These are phyloP conservation scores for Manis pentadactyla DNA, from an alignment of 2,797 vertebrate species.

Conservation along the genomic window DNA sequence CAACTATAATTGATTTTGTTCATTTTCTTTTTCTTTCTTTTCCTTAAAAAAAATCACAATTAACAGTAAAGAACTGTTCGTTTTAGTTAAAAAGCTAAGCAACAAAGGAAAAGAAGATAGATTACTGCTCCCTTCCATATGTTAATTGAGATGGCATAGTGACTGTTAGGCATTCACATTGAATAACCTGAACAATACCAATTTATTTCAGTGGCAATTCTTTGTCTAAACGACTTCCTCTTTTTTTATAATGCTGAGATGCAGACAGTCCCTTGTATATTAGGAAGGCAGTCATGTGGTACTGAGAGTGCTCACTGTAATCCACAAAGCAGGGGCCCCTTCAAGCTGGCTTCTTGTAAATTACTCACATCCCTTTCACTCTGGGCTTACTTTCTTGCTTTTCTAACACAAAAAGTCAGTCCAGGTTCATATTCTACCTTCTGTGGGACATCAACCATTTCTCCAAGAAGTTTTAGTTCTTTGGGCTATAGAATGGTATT, in stretches of 20 bases:
- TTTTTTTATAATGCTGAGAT: not conserved
- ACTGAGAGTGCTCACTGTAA: not conserved
- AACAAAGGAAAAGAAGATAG: conserved; percentile 82
- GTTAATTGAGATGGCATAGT: conserved; percentile 78
- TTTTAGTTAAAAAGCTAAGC: conserved; percentile 79
- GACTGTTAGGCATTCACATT: conserved; percentile 74
- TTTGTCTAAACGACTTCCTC: conserved; percentile 39
- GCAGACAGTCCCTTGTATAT: not conserved
- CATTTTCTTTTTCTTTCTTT: conserved; percentile 79
- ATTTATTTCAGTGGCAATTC: conserved; percentile 47
- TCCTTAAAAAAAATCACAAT: conserved; percentile 71
- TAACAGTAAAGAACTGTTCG: conserved; percentile 77
- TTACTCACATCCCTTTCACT: not conserved
- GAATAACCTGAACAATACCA: conserved; percentile 63
- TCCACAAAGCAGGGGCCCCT: not conserved
- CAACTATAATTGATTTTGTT: conserved; percentile 85
- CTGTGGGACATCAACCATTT: not conserved
- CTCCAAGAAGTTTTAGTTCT: not conserved
- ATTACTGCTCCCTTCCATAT: conserved; percentile 56
- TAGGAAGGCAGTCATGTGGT: not conserved
- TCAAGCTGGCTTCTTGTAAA: not conserved
- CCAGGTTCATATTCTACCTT: not conserved
- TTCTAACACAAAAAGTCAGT: not conserved
- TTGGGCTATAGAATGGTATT: not conserved
- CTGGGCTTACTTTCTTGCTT: not conserved